Percentiles rank a stretch among this genome's conserved stretches.
Evolutionary conservation across 2,113 vertebrate species (phyloP).

Genomic region (Esox niger): DNA sequence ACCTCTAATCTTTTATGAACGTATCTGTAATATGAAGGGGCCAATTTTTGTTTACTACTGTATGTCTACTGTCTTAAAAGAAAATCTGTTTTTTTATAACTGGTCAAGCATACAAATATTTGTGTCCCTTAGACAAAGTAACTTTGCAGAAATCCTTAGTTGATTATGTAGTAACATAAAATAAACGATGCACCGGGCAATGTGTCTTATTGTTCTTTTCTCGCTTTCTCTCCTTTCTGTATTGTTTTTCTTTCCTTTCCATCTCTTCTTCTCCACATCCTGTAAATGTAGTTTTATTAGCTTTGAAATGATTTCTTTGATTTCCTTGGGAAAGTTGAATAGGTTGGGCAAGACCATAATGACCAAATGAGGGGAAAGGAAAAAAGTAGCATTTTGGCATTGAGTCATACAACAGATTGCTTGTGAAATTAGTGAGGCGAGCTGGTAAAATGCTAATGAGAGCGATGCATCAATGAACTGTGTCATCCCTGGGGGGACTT

Average conservation of each 20-base stretch:
- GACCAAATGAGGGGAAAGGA: slow-evolving; percentile 68
- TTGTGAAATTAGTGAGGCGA: slow-evolving; percentile 73
- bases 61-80: no score
- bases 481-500: slow-evolving; percentile 80
- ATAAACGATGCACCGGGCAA: background rate
- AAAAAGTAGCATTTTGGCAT: slow-evolving; percentile 78
- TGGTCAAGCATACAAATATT: no score
- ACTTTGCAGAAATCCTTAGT: no score
- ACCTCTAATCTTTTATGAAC: no score
- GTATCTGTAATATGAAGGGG: background rate
- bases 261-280: background rate
- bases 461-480: slow-evolving; percentile 84
- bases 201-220: background rate
- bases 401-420: slow-evolving; percentile 80
- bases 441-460: slow-evolving; percentile 90
- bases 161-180: no score
- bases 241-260: background rate
- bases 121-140: no score
- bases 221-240: background rate
- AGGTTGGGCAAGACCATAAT: slow-evolving; percentile 42
- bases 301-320: slow-evolving; percentile 73
- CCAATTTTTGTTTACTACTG: no score
- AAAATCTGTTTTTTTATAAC: no score
- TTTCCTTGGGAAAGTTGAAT: slow-evolving; percentile 38
- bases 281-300: slow-evolving; percentile 18